Evolutionary conservation across 2,113 vertebrate genomes (phyloP).

Genomic region (Seriola rivoliana): DNA sequence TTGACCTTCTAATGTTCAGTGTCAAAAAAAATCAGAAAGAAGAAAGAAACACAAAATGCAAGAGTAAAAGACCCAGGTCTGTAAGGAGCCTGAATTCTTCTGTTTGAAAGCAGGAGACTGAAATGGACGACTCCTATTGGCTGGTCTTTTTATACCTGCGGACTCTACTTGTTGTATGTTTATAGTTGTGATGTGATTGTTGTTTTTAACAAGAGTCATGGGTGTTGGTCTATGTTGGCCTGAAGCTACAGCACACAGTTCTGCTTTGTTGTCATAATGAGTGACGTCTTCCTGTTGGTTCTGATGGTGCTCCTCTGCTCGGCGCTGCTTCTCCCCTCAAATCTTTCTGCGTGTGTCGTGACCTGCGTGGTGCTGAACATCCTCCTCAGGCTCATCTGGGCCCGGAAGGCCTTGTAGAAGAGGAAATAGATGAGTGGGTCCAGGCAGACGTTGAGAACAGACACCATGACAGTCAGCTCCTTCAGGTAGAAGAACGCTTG

Average conservation of each 20-base stretch:
- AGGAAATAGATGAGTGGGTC: slow-evolving; percentile 84
- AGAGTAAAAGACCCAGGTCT: no score
- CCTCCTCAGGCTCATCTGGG: slow-evolving; percentile 45
- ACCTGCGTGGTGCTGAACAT: rapidly evolving
- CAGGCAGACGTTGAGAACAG: slow-evolving; percentile 80
- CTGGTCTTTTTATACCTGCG: no score
- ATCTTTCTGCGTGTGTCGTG: rapidly evolving
- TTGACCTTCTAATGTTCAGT: no score
- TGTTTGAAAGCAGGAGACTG: no score
- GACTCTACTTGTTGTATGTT: no score
- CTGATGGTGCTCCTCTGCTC: not conserved
- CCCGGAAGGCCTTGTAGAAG: slow-evolving; percentile 80
- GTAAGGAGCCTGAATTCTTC: no score
- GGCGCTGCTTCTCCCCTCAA: slow-evolving; percentile 14
- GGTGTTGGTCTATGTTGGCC: not conserved
- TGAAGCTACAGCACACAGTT: slow-evolving; percentile 13
- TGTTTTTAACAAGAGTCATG: no score
- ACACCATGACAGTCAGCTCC: slow-evolving; percentile 74
- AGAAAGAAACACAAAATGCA: no score
- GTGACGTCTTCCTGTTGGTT: slow-evolving; percentile 12
- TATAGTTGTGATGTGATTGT: no score
- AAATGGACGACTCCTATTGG: no score
- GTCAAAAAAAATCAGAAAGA: no score
- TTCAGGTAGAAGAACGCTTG: slow-evolving; percentile 71
- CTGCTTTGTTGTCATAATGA: not conserved